Percentiles rank a stretch among this genome's conserved stretches.
Evolutionary conservation across 2,888 invertebrate species (phyloP).

Genomic region (Pseudoips prasinana): DNA sequence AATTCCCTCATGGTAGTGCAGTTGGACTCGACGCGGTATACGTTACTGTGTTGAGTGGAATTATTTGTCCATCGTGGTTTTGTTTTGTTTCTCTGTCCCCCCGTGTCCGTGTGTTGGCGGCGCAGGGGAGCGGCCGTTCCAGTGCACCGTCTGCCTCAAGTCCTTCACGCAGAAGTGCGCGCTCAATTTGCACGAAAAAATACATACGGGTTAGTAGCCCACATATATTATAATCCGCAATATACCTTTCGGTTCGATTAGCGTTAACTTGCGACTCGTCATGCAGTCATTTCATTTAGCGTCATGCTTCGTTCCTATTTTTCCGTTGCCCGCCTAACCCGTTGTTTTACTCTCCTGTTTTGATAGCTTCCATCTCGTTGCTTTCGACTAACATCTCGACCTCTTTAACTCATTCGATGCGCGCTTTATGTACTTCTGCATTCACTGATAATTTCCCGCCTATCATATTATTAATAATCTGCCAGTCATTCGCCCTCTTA

Average conservation of each 20-base stretch:
- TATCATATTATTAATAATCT: conserved; percentile 51
- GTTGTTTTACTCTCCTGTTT: conserved; percentile 64
- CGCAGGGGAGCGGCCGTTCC: conserved; percentile 83
- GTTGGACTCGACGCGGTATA: conserved; percentile 30
- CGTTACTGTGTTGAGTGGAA: conserved; percentile 43
- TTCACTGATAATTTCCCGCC: conserved; percentile 53
- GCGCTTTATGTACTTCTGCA: conserved; percentile 75
- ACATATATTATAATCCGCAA: conserved; percentile 72
- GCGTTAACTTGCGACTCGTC: conserved; percentile 56
- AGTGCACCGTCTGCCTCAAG: conserved; percentile 84
- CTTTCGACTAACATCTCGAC: conserved; percentile 75
- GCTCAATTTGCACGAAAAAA: conserved; percentile 84
- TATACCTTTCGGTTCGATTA: conserved; percentile 64
- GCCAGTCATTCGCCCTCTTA: conserved; percentile 52
- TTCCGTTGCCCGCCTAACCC: conserved; percentile 78
- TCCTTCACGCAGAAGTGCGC: conserved; percentile 84
- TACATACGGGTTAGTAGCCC: conserved; percentile 84
- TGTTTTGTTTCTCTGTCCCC: conserved; percentile 82
- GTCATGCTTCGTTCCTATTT: conserved; percentile 74
- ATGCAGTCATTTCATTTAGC: conserved; percentile 70
- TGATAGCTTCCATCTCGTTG: conserved; percentile 74
- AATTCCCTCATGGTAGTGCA: conserved; percentile 74
- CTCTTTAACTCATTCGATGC: conserved; percentile 59
- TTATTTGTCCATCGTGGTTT: conserved; percentile 82
- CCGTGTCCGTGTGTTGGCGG: conserved; percentile 64